Evolutionary conservation across 2,113 vertebrate species (phyloP), one percentile per base, ranked within the genome.

Genomic region (Ahaetulla prasina): DNA sequence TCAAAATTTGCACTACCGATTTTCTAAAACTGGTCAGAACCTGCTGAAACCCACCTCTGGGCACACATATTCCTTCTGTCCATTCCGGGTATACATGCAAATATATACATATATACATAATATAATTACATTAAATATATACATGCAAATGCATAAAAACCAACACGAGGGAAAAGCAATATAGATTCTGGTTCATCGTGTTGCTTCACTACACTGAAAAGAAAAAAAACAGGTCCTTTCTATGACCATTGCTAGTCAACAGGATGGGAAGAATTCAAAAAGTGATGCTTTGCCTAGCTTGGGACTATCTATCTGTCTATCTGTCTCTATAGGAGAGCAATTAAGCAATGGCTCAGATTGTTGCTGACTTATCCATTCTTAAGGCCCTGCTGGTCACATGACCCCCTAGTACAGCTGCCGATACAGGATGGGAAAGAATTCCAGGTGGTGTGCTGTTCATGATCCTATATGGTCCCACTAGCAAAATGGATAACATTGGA

Each of bases 21-120:
- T n/a, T n/a, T n/a, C n/a, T n/a, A n/a, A n/a, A n/a, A n/a, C n/a
- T n/a, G n/a, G n/a, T n/a, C n/a, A n/a, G n/a, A n/a, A n/a, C n/a
- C n/a, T n/a, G n/a, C n/a, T n/a, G n/a, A n/a, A n/a, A n/a, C n/a
- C n/a, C n/a, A n/a, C n/a, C n/a, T n/a, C n/a, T n/a, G 68, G 68
- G 2, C 35, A 80, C 16, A 9, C 1, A 35, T 39, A 39, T 20
- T 35, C n/a, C n/a, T 35, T 74, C n/a, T 39, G 18, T 80, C 18
- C 1, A 0, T 80, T 63, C 11, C 0, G 27, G 9, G 16, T 8
- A 6, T 20, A 39, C n/a, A n/a, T n/a, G n/a, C n/a, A n/a, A n/a
- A n/a, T n/a, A n/a, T n/a, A n/a, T n/a, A n/a, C n/a, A n/a, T n/a
- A n/a, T n/a, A n/a, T n/a, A n/a, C n/a, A n/a, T n/a, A n/a, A n/a